phyloP scores from a whole-genome alignment of 2,888 invertebrate genomes.

The Catocala fraxini region DNA sequence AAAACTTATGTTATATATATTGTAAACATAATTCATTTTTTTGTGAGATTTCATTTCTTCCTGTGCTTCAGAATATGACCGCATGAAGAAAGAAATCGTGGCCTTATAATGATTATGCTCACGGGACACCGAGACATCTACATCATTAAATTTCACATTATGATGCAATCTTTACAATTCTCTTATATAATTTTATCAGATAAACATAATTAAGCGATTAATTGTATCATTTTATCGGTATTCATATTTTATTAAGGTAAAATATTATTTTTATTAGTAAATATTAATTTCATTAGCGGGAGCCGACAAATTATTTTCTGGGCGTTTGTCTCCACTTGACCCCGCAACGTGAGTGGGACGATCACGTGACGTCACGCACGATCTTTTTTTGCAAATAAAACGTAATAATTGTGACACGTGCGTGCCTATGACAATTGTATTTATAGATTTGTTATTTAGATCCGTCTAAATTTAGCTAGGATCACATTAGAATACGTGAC shows the following conservation, averaged over 20 bases:
- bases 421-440: conserved; percentile 42
- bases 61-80: too few relatives aligned
- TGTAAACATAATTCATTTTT: too few relatives aligned
- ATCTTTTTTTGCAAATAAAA: conserved; percentile 43
- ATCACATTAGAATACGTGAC: conserved; percentile 10
- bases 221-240: too few relatives aligned
- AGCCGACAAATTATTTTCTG: neutral
- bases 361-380: conserved; percentile 31
- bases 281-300: neutral
- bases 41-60: too few relatives aligned
- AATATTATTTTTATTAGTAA: conserved; percentile 1
- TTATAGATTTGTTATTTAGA: conserved; percentile 38
- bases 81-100: neutral
- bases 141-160: conserved; percentile 33
- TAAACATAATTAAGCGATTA: too few relatives aligned
- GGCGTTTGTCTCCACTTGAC: neutral
- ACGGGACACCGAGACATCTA: too few relatives aligned
- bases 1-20: too few relatives aligned
- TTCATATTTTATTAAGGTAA: neutral
- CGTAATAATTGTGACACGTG: conserved; percentile 35
- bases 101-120: conserved; percentile 11
- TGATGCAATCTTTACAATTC: conserved; percentile 31
- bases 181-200: neutral
- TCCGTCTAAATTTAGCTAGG: conserved; percentile 33
- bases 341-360: conserved; percentile 28